Percentiles rank a stretch among this genome's conserved stretches.
Evolutionary conservation across 2,888 invertebrate genomes (phyloP).

Genomic region (Lumbricus terrestris): DNA sequence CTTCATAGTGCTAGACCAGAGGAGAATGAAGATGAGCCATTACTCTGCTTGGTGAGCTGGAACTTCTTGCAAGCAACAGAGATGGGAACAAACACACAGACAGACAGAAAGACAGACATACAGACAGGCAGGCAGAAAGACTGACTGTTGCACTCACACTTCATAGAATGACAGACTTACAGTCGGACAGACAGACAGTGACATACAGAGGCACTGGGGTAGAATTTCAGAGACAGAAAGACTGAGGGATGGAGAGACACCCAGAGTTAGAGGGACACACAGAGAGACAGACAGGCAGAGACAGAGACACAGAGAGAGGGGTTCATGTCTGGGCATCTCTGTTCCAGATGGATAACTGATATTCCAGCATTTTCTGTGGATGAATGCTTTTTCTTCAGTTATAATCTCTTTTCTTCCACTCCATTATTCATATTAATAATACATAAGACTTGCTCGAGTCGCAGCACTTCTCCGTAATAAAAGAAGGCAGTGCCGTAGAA

Average conservation of each 20-base stretch:
- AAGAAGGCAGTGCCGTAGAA: neutral
- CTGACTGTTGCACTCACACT: neutral
- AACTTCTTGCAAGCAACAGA: neutral
- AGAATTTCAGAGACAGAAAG: neutral
- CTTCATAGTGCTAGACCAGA: neutral
- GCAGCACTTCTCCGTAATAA: neutral
- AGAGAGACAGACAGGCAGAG: neutral
- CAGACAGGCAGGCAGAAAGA: neutral
- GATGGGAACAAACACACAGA: neutral
- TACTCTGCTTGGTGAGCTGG: neutral
- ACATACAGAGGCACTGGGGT: neutral
- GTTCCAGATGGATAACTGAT: neutral
- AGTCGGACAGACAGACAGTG: neutral
- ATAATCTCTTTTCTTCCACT: slow-evolving; percentile 3
- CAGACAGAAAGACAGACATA: no score
- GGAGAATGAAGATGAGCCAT: neutral
- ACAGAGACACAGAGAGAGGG: neutral
- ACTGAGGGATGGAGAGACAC: neutral
- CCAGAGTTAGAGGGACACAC: neutral
- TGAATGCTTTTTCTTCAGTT: neutral
- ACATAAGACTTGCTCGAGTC: neutral
- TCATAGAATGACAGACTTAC: neutral
- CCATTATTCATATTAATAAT: neutral
- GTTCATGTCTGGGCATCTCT: slow-evolving; percentile 3
- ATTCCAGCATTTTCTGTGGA: neutral